phyloP scores from a whole-genome alignment of 2,888 invertebrate species.

The Tipula unca region DNA sequence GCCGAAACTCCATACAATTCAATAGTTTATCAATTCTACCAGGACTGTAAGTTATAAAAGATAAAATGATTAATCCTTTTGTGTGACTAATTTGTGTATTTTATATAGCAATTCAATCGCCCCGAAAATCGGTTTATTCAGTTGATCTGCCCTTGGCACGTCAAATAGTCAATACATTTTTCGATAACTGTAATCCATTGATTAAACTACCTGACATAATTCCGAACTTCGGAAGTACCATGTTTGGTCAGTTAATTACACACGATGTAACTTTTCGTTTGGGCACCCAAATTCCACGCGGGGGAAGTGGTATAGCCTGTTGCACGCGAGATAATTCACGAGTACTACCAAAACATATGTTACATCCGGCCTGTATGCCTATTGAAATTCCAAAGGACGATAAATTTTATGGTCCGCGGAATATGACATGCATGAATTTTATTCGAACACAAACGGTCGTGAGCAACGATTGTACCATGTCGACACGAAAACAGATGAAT shows the following conservation, averaged over 20 bases:
- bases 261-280: conserved; percentile 21
- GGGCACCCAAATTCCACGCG: background rate
- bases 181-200: background rate
- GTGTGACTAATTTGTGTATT: background rate
- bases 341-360: conserved; percentile 41
- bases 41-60: background rate
- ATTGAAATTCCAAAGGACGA: conserved; percentile 51
- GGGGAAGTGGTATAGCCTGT: conserved; percentile 44
- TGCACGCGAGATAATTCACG: conserved; percentile 43
- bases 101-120: conserved; percentile 43
- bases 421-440: conserved; percentile 51
- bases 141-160: conserved; percentile 58
- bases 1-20: background rate
- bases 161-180: conserved; percentile 29
- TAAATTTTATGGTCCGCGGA: conserved; percentile 44
- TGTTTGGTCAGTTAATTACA: conserved; percentile 22
- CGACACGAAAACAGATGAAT: conserved; percentile 49
- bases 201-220: background rate
- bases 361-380: conserved; percentile 52
- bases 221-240: conserved; percentile 20
- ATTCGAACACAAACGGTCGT: conserved; percentile 51
- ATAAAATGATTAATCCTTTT: background rate
- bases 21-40: background rate
- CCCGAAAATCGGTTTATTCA: conserved; percentile 47
- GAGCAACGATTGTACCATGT: conserved; percentile 48